A percentile compares a stretch with the other conserved stretches of the same genome.
Conservation (phyloP, 2,113 vertebrate genomes). For the Pelmatolapia mariae region DNA sequence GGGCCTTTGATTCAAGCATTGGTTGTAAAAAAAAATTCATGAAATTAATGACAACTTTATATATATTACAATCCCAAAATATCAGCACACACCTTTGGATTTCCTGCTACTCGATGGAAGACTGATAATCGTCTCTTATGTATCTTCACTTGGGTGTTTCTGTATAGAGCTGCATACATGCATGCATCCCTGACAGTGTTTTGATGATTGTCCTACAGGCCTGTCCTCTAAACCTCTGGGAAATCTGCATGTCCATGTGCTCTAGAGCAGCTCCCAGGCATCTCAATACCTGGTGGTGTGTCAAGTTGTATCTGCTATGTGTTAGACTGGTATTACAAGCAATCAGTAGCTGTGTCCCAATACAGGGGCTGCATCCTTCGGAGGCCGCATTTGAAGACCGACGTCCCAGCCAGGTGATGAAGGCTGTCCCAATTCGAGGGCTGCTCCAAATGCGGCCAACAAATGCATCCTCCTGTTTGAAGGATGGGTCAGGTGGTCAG, state of each 20-base stretch:
- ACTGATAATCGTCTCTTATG: background rate
- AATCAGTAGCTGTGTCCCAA: background rate
- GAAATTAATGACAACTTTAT: background rate
- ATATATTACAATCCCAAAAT: background rate
- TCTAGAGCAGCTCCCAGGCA: background rate
- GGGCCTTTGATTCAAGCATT: background rate
- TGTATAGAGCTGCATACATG: background rate
- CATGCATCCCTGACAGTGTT: background rate
- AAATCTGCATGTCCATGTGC: background rate
- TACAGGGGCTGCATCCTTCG: background rate
- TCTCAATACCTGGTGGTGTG: background rate
- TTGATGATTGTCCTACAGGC: background rate
- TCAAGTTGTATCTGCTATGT: background rate
- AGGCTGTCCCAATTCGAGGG: background rate
- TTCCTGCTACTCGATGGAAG: background rate
- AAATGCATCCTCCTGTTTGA: background rate
- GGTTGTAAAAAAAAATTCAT: fast-evolving
- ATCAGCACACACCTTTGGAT: background rate
- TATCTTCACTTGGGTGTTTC: background rate
- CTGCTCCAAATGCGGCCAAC: background rate
- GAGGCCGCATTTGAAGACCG: background rate
- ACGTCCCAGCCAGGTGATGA: background rate
- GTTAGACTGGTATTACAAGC: background rate
- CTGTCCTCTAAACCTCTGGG: background rate
- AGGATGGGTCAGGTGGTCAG: background rate